phyloP scores from a whole-genome alignment of 2,888 invertebrate genomes.

The Pandemis corylana region DNA sequence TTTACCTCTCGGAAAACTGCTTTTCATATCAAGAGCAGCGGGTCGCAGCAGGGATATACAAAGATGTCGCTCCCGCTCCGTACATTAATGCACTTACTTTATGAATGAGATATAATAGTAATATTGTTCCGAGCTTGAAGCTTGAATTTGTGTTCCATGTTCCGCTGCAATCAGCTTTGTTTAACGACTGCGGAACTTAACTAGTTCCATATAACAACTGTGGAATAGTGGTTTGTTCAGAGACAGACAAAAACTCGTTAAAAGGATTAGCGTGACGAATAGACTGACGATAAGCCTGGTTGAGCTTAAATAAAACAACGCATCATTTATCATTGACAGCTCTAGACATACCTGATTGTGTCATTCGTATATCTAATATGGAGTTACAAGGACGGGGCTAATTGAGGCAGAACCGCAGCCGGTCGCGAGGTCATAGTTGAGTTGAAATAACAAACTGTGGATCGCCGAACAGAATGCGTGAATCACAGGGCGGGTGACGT shows the following conservation, averaged over 20 bases:
- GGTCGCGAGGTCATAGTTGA: conserved; percentile 65
- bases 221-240: conserved; percentile 51
- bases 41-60: conserved; percentile 66
- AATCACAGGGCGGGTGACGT: conserved; percentile 76
- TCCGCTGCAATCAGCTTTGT: conserved; percentile 62
- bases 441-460: conserved; percentile 59
- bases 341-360: conserved; percentile 49
- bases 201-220: conserved; percentile 52
- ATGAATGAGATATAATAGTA: conserved; percentile 73
- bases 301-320: conserved; percentile 49
- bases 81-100: conserved; percentile 74
- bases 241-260: conserved; percentile 51
- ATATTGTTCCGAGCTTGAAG: conserved; percentile 69
- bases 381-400: conserved; percentile 60
- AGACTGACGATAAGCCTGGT: conserved; percentile 52
- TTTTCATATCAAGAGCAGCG: conserved; percentile 81
- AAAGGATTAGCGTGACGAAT: conserved; percentile 55
- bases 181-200: conserved; percentile 55
- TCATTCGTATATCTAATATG: conserved; percentile 54
- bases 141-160: conserved; percentile 64
- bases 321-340: conserved; percentile 52
- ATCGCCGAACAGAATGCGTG: conserved; percentile 65
- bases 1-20: conserved; percentile 75
- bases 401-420: conserved; percentile 46
- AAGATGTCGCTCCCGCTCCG: conserved; percentile 68